These are phyloP conservation scores for Aphis gossypii DNA, from an alignment of 1,140 invertebrate genomes.

Conservation along the genomic window DNA sequence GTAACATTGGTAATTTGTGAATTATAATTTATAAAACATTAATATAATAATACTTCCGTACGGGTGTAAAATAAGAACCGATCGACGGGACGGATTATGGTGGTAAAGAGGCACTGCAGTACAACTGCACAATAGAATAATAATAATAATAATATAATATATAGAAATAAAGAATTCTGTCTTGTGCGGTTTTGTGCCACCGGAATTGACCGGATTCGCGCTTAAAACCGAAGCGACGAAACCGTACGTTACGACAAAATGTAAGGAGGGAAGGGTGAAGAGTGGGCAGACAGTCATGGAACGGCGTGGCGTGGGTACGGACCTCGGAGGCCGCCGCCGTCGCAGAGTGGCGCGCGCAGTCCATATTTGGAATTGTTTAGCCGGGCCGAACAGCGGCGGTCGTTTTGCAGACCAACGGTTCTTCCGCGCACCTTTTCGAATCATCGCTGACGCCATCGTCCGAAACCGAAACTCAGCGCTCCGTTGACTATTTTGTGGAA, in stretches of 20 bases:
- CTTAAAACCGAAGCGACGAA: neutral
- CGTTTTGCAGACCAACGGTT: constrained; percentile 1
- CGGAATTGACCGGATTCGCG: neutral
- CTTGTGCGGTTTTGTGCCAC: neutral
- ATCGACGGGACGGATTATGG: neutral
- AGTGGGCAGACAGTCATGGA: neutral
- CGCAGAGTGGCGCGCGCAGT: constrained; percentile 28
- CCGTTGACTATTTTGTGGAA: too few relatives aligned
- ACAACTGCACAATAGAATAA: neutral
- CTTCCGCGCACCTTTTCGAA: neutral
- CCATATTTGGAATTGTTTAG: constrained; percentile 50
- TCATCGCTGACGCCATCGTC: neutral
- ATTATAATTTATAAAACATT: neutral
- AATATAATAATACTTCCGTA: neutral
- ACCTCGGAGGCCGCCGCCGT: neutral
- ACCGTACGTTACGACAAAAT: neutral
- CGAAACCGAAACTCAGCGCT: neutral
- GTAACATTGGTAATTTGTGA: neutral
- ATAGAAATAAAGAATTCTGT: neutral
- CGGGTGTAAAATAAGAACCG: neutral
- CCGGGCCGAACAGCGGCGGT: constrained; percentile 28
- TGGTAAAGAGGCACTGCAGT: neutral
- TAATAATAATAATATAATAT: too few relatives aligned
- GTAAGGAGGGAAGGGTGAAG: neutral
- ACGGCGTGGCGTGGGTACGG: neutral